These are phyloP conservation scores for Perdita meconis DNA, from an alignment of 2,888 invertebrate genomes.

Conservation along the genomic window DNA sequence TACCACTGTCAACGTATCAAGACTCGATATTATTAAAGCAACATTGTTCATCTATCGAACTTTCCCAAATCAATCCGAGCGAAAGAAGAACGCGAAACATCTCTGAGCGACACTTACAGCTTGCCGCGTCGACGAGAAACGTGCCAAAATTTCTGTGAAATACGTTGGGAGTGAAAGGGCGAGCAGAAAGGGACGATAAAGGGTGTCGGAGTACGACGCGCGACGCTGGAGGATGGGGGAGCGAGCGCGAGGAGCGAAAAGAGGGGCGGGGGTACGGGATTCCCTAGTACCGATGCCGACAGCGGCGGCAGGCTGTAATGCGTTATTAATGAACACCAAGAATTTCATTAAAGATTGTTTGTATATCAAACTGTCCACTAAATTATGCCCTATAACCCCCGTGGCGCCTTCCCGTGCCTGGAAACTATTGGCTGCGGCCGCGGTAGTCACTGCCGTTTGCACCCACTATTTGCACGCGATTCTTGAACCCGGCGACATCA, in stretches of 20 bases:
- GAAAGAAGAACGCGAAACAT: neutral
- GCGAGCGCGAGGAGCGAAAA: constrained; percentile 33
- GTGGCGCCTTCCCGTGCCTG: constrained; percentile 79
- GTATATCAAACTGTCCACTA: constrained; percentile 87
- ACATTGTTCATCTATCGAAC: neutral
- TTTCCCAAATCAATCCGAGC: neutral
- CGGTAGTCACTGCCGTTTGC: constrained; percentile 53
- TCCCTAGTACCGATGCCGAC: constrained; percentile 73
- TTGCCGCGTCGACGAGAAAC: constrained; percentile 11
- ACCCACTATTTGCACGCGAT: constrained; percentile 25
- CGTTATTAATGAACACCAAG: constrained; percentile 89
- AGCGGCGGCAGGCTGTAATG: constrained; percentile 84
- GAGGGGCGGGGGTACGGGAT: constrained; percentile 58
- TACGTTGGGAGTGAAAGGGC: constrained; percentile 33
- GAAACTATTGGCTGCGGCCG: constrained; percentile 80
- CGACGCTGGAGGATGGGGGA: constrained; percentile 19
- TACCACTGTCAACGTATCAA: too few relatives aligned
- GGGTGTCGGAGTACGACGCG: constrained; percentile 60
- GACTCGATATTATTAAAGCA: neutral
- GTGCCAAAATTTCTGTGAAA: constrained; percentile 34
- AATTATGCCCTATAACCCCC: constrained; percentile 85
- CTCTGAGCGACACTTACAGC: neutral
- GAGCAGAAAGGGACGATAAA: constrained; percentile 60
- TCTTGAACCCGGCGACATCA: neutral
- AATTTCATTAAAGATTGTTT: constrained; percentile 89